A percentile compares a stretch with the other conserved stretches of the same genome.
These are phyloP conservation scores for Cheilinus undulatus DNA, from an alignment of 2,113 vertebrate species.

Conservation along the genomic window DNA sequence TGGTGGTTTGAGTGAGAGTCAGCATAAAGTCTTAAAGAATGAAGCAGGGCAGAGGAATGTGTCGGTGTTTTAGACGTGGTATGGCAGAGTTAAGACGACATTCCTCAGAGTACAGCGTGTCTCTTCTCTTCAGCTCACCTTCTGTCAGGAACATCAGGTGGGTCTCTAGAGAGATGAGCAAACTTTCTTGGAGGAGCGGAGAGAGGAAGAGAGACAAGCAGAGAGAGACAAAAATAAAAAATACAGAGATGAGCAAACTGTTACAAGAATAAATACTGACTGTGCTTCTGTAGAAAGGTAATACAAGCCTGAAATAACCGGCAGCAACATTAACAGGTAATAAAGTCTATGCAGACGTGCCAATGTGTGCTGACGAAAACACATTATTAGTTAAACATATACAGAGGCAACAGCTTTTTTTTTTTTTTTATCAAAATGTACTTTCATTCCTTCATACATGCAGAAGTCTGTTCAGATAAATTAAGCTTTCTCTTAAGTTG, in stretches of 20 bases:
- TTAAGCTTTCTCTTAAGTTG: neutral
- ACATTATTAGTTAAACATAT: conserved; percentile 5
- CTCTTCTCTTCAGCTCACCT: conserved; percentile 63
- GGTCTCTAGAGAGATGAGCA: conserved; percentile 65
- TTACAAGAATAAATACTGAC: conserved; percentile 58
- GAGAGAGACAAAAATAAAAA: neutral
- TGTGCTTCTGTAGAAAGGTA: conserved; percentile 8
- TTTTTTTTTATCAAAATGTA: too few species aligned
- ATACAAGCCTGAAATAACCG: conserved; percentile 9
- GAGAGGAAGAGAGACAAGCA: conserved; percentile 4
- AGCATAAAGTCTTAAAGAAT: conserved; percentile 30
- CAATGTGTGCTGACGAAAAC: conserved; percentile 8
- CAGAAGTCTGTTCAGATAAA: neutral
- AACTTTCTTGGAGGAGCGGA: conserved; percentile 52
- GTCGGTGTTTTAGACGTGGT: conserved; percentile 23
- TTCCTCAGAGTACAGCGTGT: conserved; percentile 67
- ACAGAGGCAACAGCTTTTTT: neutral
- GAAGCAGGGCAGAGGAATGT: conserved; percentile 22
- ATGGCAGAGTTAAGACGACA: conserved; percentile 59
- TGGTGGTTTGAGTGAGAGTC: conserved; percentile 48
- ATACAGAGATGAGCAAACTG: conserved; percentile 54
- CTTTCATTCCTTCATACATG: neutral
- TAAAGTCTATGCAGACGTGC: neutral
- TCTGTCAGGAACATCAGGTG: conserved; percentile 79
- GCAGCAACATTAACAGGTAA: conserved; percentile 13